These are phyloP conservation scores for Hypotaenidia philippensis DNA, from an alignment of 2,797 vertebrate genomes.

Conservation along the genomic window DNA sequence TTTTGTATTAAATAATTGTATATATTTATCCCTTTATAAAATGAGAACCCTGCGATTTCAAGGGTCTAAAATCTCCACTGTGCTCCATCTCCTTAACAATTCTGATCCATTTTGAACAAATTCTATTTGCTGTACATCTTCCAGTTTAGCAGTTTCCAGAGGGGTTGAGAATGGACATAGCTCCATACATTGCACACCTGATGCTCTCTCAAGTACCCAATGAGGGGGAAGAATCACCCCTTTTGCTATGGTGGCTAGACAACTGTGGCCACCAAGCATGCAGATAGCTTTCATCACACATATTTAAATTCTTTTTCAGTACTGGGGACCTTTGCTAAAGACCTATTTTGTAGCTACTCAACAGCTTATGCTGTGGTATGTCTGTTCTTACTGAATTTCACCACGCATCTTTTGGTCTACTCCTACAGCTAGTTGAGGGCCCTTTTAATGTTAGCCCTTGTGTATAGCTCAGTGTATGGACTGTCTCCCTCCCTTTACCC, in stretches of 20 bases:
- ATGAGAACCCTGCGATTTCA: neutral
- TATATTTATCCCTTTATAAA: neutral
- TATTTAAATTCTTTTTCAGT: neutral
- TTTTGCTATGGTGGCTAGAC: neutral
- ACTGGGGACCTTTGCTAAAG: neutral
- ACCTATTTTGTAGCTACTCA: neutral
- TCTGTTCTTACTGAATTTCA: neutral
- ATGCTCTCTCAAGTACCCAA: neutral
- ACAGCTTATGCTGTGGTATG: neutral
- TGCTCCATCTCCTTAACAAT: neutral
- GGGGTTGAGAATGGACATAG: neutral
- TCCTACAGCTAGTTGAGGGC: neutral
- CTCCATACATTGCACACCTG: neutral
- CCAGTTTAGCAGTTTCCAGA: neutral
- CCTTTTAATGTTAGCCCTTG: neutral
- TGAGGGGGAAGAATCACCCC: neutral
- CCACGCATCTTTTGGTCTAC: neutral
- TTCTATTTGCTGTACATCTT: neutral
- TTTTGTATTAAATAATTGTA: slow-evolving; percentile 25
- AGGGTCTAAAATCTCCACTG: neutral
- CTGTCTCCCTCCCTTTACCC: neutral
- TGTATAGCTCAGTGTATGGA: rapidly evolving
- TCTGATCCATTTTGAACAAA: neutral
- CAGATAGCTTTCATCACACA: neutral
- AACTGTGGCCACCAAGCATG: neutral